These are phyloP conservation scores for Himalopsyche tibetana DNA, from an alignment of 2,888 invertebrate species.

Conservation along the genomic window DNA sequence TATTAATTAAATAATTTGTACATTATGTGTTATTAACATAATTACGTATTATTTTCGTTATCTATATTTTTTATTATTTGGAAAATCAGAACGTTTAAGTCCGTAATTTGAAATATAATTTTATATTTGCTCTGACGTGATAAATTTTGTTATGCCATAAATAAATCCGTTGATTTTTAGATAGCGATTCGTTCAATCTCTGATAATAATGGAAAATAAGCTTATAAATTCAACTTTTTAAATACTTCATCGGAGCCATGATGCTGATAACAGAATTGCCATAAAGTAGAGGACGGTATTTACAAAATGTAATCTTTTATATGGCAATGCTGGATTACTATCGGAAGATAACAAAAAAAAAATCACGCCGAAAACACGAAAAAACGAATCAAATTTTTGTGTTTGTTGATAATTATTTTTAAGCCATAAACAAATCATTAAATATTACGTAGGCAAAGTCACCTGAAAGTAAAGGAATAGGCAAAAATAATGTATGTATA, in stretches of 20 bases:
- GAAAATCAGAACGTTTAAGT: neutral
- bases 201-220: conserved; percentile 14
- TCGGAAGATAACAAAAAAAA: no score
- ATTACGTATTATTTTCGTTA: neutral
- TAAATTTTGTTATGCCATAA: neutral
- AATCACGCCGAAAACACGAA: no score
- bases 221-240: neutral
- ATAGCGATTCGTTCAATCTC: neutral
- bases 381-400: no score
- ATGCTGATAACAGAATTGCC: neutral
- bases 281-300: neutral
- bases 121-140: neutral
- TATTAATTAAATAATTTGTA: no score
- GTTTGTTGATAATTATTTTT: no score
- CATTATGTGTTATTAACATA: no score
- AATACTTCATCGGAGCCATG: neutral
- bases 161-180: conserved; percentile 1
- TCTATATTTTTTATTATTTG: neutral
- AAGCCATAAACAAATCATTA: no score
- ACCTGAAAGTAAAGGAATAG: no score
- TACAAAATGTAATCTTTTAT: no score
- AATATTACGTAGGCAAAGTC: no score
- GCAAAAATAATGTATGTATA: no score
- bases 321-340: no score
- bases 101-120: neutral